A percentile compares a stretch with the other conserved stretches of the same genome.
Conservation (phyloP, 1,140 invertebrate species). For the Zaprionus lachaisei region DNA sequence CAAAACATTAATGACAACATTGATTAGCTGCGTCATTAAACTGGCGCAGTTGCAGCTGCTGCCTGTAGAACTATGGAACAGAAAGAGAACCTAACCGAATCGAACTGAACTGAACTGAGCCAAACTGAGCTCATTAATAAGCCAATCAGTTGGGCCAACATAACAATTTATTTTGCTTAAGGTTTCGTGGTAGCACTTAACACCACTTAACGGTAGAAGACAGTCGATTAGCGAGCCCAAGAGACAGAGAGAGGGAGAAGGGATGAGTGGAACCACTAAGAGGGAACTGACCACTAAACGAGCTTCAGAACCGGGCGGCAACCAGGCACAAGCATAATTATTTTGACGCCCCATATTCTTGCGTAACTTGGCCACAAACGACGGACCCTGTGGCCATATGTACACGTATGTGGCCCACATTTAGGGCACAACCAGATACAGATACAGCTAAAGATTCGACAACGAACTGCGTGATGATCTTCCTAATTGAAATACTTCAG, state of each 20-base stretch:
- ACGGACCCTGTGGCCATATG: neutral
- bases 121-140: constrained; percentile 2
- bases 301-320: neutral
- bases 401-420: constrained; percentile 5
- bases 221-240: neutral
- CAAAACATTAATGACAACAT: neutral
- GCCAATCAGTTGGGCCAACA: constrained; percentile 7
- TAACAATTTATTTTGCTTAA: constrained; percentile 6
- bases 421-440: neutral
- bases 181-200: constrained; percentile 4
- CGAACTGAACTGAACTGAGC: no score
- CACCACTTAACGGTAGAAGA: constrained; percentile 6
- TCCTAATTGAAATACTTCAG: neutral
- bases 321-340: neutral
- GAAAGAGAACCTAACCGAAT: no score
- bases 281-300: constrained; percentile 1
- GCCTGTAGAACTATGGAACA: neutral
- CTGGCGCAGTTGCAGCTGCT: neutral
- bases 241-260: neutral
- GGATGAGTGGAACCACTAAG: neutral
- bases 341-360: constrained; percentile 4
- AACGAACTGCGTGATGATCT: neutral
- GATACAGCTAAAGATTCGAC: neutral
- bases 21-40: constrained; percentile 2
- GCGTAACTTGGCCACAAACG: neutral